Evolutionary conservation across 2,113 vertebrate genomes (phyloP).

Genomic region (Hydrolagus affinis): DNA sequence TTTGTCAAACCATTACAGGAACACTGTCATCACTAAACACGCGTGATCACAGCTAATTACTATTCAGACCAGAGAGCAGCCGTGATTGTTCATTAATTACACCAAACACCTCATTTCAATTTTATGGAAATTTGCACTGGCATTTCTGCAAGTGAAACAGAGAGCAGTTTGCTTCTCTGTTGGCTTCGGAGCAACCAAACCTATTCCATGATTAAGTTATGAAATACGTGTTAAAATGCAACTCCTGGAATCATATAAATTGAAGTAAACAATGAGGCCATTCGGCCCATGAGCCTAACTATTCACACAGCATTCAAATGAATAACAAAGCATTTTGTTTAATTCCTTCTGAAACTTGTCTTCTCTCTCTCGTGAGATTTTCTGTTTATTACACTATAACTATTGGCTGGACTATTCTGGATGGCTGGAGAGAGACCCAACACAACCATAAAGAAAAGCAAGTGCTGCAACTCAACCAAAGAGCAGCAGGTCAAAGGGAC

Average conservation of each 20-base stretch:
- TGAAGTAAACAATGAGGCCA: no score
- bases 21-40: conserved; percentile 62
- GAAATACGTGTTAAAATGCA: conserved; percentile 9
- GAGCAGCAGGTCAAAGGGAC: no score
- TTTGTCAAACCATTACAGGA: conserved; percentile 58
- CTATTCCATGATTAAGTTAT: not conserved
- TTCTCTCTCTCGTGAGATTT: not conserved
- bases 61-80: conserved; percentile 67
- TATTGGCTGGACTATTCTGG: no score
- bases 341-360: not conserved
- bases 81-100: conserved; percentile 83
- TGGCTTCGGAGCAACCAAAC: not conserved
- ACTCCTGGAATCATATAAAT: no score
- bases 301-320: not conserved
- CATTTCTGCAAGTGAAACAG: conserved; percentile 46
- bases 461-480: no score
- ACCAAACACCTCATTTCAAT: conserved; percentile 82
- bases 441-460: not conserved
- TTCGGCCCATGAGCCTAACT: no score
- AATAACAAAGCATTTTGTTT: not conserved
- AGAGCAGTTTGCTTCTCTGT: conserved; percentile 33
- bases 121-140: conserved; percentile 74
- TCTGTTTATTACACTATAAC: not conserved
- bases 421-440: conserved; percentile 23
- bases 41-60: conserved; percentile 81